Conservation (phyloP, 1,140 invertebrate genomes). For the Conopomorpha cramerella region DNA sequence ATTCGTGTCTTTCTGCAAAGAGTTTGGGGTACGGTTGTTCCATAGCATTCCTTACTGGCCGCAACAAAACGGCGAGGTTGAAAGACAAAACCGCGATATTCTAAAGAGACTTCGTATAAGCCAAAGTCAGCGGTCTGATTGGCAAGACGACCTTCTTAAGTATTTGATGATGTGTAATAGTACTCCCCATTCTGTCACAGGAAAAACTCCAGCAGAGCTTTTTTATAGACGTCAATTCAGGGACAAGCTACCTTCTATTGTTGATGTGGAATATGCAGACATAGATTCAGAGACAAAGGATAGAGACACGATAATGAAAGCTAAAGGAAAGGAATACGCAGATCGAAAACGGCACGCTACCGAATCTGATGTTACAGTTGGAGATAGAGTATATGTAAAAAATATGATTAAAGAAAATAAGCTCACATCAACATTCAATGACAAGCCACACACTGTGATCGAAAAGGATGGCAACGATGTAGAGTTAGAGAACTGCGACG, state of each 20-base stretch:
- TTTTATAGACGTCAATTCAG: slow-evolving; percentile 3
- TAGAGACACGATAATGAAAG: not conserved
- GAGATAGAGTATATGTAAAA: not conserved
- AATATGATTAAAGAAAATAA: not conserved
- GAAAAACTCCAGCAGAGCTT: slow-evolving; percentile 2
- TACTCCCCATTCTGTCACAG: slow-evolving; percentile 2
- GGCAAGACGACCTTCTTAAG: slow-evolving; percentile 10
- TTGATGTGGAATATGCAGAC: slow-evolving; percentile 1
- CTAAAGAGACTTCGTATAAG: slow-evolving; percentile 11
- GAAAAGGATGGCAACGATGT: slow-evolving; percentile 1
- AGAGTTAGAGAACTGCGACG: not conserved
- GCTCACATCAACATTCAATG: not conserved
- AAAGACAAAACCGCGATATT: slow-evolving; percentile 17
- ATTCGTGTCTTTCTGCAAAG: slow-evolving; percentile 10
- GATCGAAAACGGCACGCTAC: slow-evolving; percentile 1
- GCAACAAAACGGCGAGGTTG: slow-evolving; percentile 19
- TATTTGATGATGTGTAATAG: slow-evolving; percentile 16
- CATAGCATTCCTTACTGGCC: slow-evolving; percentile 15
- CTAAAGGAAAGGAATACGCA: not conserved
- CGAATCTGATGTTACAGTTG: not conserved
- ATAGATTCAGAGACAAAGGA: slow-evolving; percentile 1
- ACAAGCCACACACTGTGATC: slow-evolving; percentile 1
- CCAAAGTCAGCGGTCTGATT: slow-evolving; percentile 7
- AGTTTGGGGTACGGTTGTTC: slow-evolving; percentile 10
- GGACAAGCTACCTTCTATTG: slow-evolving; percentile 1